Evolutionary conservation across 2,888 invertebrate genomes (phyloP).

Genomic region (Megalurothrips usitatus): DNA sequence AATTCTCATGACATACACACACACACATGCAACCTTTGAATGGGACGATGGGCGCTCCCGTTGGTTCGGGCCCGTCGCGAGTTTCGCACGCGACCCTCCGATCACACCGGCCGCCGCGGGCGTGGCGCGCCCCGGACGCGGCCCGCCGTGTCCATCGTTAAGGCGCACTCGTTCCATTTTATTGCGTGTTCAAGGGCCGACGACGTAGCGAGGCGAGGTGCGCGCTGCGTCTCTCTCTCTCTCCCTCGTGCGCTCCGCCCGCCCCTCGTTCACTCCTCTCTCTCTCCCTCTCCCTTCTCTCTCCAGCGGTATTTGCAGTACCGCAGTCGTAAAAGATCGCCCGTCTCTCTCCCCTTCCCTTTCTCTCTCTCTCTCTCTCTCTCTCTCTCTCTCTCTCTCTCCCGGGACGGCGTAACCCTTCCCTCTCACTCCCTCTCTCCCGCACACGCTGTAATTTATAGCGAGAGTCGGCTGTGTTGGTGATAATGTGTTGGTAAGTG

Average conservation of each 20-base stretch:
- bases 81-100: too few species aligned
- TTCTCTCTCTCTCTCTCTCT: neutral
- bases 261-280: neutral
- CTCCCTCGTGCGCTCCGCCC: neutral
- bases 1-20: too few species aligned
- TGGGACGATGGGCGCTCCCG: too few species aligned
- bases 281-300: neutral
- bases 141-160: slow-evolving; percentile 2
- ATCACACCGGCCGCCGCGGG: too few species aligned
- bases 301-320: slow-evolving; percentile 1
- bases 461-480: slow-evolving; percentile 12
- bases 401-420: neutral
- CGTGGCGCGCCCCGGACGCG: too few species aligned
- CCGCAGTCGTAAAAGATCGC: neutral
- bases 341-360: neutral
- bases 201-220: neutral
- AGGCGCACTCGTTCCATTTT: slow-evolving; percentile 24
- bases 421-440: neutral
- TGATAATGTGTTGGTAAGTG: slow-evolving; percentile 26
- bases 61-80: too few species aligned
- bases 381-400: neutral
- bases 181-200: slow-evolving; percentile 22
- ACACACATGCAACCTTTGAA: too few species aligned
- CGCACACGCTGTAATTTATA: slow-evolving; percentile 19
- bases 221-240: neutral